Evolutionary conservation across 2,113 vertebrate genomes (phyloP).

Genomic region (Oplegnathus fasciatus): DNA sequence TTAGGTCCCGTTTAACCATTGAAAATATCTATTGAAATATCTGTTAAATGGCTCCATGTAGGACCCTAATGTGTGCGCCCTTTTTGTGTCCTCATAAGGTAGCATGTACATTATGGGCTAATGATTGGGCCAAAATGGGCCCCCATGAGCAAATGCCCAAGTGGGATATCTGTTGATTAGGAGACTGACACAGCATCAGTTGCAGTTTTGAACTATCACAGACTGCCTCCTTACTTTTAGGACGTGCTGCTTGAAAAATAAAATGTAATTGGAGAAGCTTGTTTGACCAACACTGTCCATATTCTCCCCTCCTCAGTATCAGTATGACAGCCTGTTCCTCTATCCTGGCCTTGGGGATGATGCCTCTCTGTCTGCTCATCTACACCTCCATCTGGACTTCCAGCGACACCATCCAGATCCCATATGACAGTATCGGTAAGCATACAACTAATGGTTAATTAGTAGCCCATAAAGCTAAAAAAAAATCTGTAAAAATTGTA

Average conservation of each 20-base stretch:
- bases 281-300: background rate
- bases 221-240: background rate
- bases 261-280: background rate
- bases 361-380: constrained; percentile 94
- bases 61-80: background rate
- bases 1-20: background rate
- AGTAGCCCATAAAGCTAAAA: background rate
- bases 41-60: background rate
- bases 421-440: constrained; percentile 94
- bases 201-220: background rate
- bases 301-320: constrained; percentile 85
- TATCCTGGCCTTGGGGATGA: constrained; percentile 95
- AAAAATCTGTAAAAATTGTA: background rate
- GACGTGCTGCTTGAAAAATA: background rate
- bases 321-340: constrained; percentile 98
- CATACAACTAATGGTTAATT: background rate
- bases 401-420: constrained; percentile 86
- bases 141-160: background rate
- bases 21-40: too few relatives aligned
- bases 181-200: background rate
- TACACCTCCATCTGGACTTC: constrained; percentile 93
- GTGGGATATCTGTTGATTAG: background rate
- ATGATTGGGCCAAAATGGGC: background rate
- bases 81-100: background rate
- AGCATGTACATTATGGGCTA: background rate